phyloP scores from a whole-genome alignment of 2,797 vertebrate species.

The Schizothorax lantsangensis region DNA sequence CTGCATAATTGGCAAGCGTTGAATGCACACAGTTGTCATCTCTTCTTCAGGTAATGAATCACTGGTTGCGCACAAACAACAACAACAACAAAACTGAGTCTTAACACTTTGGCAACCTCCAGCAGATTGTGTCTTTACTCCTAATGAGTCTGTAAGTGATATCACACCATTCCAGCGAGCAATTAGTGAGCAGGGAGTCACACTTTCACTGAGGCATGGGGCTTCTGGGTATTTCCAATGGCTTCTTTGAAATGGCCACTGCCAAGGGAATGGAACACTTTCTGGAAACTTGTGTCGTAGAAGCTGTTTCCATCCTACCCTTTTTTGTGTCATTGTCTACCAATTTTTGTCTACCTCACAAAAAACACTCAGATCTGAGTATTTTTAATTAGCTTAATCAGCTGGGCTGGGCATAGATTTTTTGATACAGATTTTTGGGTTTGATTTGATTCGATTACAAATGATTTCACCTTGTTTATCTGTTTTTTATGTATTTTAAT shows the following conservation, averaged over 20 bases:
- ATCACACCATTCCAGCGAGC: constrained; percentile 38
- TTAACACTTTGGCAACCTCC: constrained; percentile 60
- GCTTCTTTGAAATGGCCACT: background rate
- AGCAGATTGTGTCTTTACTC: constrained; percentile 45
- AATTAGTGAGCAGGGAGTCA: constrained; percentile 41
- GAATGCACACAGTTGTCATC: constrained; percentile 48
- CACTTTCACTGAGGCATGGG: constrained; percentile 14
- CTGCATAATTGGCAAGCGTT: constrained; percentile 66
- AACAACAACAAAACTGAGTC: constrained; percentile 52
- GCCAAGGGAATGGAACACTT: background rate
- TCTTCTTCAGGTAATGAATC: constrained; percentile 63
- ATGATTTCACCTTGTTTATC: background rate
- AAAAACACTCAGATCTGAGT: background rate
- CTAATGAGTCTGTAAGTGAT: constrained; percentile 57
- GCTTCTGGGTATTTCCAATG: constrained; percentile 20
- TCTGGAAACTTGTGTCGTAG: background rate
- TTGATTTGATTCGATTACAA: background rate
- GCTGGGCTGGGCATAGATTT: background rate
- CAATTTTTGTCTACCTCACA: background rate
- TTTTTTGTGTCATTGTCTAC: background rate
- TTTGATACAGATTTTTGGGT: background rate
- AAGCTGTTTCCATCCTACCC: background rate
- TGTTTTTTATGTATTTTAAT: background rate
- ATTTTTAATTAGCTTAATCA: background rate
- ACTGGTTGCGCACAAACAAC: constrained; percentile 59